Conservation (phyloP, 2,113 vertebrate genomes). For the Thamnophis sirtalis region DNA sequence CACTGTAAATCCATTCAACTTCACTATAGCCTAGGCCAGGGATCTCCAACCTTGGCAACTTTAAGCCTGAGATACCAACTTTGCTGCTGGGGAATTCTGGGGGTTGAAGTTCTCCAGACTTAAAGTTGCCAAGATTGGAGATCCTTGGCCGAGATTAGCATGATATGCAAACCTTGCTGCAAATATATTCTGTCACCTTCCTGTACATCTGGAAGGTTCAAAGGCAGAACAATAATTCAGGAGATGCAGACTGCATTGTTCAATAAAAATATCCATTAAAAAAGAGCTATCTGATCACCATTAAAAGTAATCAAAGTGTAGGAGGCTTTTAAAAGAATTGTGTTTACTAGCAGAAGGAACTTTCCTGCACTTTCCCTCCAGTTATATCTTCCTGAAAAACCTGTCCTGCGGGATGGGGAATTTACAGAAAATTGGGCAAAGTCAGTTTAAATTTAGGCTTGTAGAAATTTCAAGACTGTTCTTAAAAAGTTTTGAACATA, state of each 20-base stretch:
- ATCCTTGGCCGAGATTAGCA: not conserved
- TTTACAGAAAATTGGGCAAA: not conserved
- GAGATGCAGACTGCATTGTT: not conserved
- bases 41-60: too few relatives aligned
- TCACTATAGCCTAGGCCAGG: not conserved
- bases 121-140: too few relatives aligned
- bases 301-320: not conserved
- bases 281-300: not conserved
- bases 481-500: not conserved
- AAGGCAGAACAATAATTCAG: not conserved
- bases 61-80: too few relatives aligned
- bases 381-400: not conserved
- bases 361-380: not conserved
- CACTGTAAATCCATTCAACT: not conserved
- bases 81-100: too few relatives aligned
- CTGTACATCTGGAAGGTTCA: not conserved
- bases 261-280: not conserved
- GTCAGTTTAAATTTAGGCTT: not conserved
- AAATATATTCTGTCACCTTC: not conserved
- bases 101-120: too few relatives aligned
- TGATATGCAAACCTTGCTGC: too few relatives aligned
- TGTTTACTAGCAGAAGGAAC: not conserved
- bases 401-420: not conserved
- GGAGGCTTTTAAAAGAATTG: not conserved
- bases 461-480: not conserved